Percentiles rank a stretch among this genome's conserved stretches.
These are phyloP conservation scores for Mixornis gularis DNA, from an alignment of 2,113 vertebrate species.

Conservation along the genomic window DNA sequence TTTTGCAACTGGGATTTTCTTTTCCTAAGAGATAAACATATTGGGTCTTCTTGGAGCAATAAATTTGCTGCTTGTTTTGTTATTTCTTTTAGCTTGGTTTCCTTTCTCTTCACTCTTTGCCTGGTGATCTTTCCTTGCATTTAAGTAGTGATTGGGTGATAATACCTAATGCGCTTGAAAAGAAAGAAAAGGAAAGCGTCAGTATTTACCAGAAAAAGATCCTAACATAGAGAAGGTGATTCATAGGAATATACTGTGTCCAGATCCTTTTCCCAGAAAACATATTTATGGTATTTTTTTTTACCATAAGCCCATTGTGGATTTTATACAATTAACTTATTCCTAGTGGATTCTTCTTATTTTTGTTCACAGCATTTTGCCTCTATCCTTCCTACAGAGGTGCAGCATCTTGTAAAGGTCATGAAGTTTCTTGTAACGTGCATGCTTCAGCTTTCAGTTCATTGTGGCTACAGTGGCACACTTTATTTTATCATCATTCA, in stretches of 20 bases:
- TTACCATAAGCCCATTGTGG: not conserved
- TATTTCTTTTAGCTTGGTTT: not conserved
- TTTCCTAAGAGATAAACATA: not conserved
- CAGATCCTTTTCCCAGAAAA: not conserved
- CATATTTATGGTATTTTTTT: not conserved
- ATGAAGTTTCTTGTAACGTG: constrained; percentile 38
- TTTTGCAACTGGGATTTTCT: not conserved
- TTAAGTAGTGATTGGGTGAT: not conserved
- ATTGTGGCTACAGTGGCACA: constrained; percentile 6
- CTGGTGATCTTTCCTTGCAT: not conserved
- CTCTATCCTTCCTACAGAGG: constrained; percentile 26
- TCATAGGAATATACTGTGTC: not conserved
- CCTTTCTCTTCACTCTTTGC: not conserved
- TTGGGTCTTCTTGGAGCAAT: not conserved
- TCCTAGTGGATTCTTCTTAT: constrained; percentile 40
- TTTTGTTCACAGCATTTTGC: constrained; percentile 52
- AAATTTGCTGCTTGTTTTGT: not conserved
- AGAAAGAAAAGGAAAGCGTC: not conserved
- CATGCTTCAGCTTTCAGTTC: constrained; percentile 20
- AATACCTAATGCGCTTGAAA: not conserved
- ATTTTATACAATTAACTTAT: constrained; percentile 13
- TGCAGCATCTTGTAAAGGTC: constrained; percentile 44
- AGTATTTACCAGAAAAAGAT: not conserved
- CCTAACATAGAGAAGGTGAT: not conserved
- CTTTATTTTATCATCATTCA: not conserved